Evolutionary conservation across 2,113 vertebrate genomes (phyloP), one percentile per base, ranked within the genome.

Genomic region (Entosphenus tridentatus): DNA sequence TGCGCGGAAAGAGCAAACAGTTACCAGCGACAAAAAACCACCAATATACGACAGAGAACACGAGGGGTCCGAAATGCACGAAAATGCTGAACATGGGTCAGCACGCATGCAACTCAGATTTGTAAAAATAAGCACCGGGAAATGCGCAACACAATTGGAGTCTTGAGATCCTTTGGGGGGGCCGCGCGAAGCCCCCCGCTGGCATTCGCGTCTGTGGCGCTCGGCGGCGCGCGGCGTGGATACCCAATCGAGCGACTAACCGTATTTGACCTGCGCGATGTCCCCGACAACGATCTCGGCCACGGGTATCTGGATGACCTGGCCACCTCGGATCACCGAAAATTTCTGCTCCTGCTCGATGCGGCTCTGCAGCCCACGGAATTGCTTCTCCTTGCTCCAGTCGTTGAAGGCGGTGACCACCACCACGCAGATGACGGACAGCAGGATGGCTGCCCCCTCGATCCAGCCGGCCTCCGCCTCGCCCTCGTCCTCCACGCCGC

Each of bases 291-390:
- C 79, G 11, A 98, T 86, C 77, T 98, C 93, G 0, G 93, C 83
- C 77, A 98, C 93, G 0, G 88, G 89, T 71, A 97, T 87, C 68
- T 98, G 93, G 75, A 95, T 88, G 73, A 96, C 91, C 76, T 93
- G 87, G 17, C 80, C 77, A 0, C 82, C 89, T 0, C 93, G 84
- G 56, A 95, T 84, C 72, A 98, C 88, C 11, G 92, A 87, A 72
- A 98, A 98, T 73, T 95, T 98, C 81, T 98, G 93, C 74, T 98
- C 93, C 81, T 96, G 93, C 76, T 98, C 92, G n/a, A 98, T 98
- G 73, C 93, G 90, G 74, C 85, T 98, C 78, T 98, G 93, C 58
- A 98, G 82, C 54, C 93, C 93, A 16, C 93, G 83, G 72, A 98
- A 98, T 80, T 98, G 93, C 72, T 98, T 98, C 80, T 98, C 93